These are phyloP conservation scores for Agonopterix arenella DNA, from an alignment of 2,888 invertebrate species.

Conservation along the genomic window DNA sequence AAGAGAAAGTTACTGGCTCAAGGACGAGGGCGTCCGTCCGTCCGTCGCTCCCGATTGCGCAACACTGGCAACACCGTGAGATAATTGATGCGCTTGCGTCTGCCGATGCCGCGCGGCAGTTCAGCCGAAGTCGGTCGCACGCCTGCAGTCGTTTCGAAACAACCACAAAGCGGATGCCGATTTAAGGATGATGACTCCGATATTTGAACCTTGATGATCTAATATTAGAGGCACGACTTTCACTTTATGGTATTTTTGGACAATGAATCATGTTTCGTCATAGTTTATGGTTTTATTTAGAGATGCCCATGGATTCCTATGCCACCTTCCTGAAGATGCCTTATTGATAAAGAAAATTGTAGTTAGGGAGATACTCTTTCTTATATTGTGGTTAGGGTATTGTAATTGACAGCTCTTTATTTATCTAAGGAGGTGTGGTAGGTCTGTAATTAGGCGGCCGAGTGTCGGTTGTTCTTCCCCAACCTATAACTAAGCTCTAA, in stretches of 20 bases:
- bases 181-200: constrained; percentile 60
- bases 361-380: too few species aligned
- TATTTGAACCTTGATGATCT: constrained; percentile 29
- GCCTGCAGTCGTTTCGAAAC: constrained; percentile 34
- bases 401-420: too few species aligned
- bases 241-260: constrained; percentile 20
- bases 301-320: not conserved
- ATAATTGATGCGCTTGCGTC: constrained; percentile 34
- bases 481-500: too few species aligned
- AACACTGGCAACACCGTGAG: constrained; percentile 33
- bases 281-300: not conserved
- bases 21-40: constrained; percentile 54
- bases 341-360: too few species aligned
- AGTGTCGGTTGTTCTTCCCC: too few species aligned
- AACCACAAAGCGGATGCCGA: constrained; percentile 42
- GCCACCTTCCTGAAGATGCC: too few species aligned
- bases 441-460: too few species aligned
- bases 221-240: constrained; percentile 26
- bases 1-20: constrained; percentile 69
- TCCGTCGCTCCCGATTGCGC: constrained; percentile 49
- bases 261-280: not conserved
- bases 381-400: too few species aligned
- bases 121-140: not conserved
- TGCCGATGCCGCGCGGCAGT: constrained; percentile 11
- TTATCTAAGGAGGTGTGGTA: too few species aligned